phyloP scores from a whole-genome alignment of 2,888 invertebrate genomes.

The Dimorphilus gyrociliatus region DNA sequence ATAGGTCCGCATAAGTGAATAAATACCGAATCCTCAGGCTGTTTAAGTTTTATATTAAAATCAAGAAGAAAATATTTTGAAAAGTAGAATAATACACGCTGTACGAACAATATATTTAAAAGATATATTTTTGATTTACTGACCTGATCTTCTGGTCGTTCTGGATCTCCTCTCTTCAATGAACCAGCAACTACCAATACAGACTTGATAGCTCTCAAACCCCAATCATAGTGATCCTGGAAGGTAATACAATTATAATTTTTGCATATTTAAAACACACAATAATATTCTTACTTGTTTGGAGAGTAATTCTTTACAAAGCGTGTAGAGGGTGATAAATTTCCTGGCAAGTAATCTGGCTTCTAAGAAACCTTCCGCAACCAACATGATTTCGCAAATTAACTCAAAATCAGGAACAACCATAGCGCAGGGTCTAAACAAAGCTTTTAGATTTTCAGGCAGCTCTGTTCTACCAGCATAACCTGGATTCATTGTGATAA shows the following conservation, averaged over 20 bases:
- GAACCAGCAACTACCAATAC: conserved; percentile 89
- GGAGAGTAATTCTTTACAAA: conserved; percentile 80
- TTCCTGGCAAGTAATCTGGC: conserved; percentile 79
- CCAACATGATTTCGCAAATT: conserved; percentile 94
- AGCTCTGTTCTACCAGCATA: conserved; percentile 64
- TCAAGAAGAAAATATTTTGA: no score
- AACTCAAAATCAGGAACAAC: conserved; percentile 91
- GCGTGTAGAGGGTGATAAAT: conserved; percentile 81
- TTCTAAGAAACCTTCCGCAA: conserved; percentile 91
- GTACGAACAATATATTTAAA: no score
- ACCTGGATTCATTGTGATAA: conserved; percentile 96
- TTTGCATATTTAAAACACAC: no score
- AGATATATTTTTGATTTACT: no score
- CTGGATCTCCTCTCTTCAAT: conserved; percentile 75
- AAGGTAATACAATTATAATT: conserved; percentile 2
- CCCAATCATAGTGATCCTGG: conserved; percentile 93
- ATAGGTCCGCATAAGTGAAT: no score
- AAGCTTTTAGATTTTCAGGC: conserved; percentile 38
- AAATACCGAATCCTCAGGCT: no score
- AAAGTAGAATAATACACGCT: no score
- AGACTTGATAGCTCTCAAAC: conserved; percentile 82
- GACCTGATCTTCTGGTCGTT: conserved; percentile 86
- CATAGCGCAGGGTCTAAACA: conserved; percentile 77
- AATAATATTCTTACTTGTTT: conserved; percentile 49
- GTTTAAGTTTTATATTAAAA: no score